Evolutionary conservation across 2,113 vertebrate species (phyloP).

Genomic region (Myrmophylax atrothorax): DNA sequence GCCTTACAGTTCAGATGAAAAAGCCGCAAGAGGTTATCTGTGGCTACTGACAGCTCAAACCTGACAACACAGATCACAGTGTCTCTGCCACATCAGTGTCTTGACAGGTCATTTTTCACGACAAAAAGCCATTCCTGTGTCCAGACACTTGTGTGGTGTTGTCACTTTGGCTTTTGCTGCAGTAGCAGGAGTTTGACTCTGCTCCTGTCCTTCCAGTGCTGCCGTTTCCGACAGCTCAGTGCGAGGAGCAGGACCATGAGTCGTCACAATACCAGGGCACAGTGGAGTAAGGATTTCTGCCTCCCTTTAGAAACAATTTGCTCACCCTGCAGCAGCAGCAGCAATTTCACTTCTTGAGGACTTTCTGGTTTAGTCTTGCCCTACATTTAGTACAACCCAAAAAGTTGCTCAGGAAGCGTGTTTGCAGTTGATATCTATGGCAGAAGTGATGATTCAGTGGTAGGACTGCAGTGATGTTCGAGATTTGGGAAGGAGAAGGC

Average conservation of each 20-base stretch:
- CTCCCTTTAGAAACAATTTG: background rate
- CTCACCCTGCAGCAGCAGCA: background rate
- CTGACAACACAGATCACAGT: rapidly evolving
- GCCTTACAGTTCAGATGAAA: background rate
- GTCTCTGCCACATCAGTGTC: background rate
- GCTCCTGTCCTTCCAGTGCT: background rate
- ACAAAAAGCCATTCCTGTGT: background rate
- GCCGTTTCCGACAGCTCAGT: background rate
- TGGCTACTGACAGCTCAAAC: background rate
- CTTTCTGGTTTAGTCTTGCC: background rate
- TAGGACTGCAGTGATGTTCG: background rate
- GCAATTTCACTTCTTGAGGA: background rate
- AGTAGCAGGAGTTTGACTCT: background rate
- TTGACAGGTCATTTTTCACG: background rate
- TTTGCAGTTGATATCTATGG: background rate
- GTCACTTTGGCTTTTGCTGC: background rate
- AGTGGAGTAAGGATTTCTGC: background rate
- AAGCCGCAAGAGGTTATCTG: background rate
- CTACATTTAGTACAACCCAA: background rate
- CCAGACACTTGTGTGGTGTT: background rate
- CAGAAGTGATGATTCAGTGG: background rate
- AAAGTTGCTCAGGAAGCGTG: rapidly evolving
- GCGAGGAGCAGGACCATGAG: background rate
- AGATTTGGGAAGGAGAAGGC: background rate
- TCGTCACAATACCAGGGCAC: rapidly evolving